These are phyloP conservation scores for Cydia pomonella DNA, from an alignment of 1,140 invertebrate genomes.

Conservation along the genomic window DNA sequence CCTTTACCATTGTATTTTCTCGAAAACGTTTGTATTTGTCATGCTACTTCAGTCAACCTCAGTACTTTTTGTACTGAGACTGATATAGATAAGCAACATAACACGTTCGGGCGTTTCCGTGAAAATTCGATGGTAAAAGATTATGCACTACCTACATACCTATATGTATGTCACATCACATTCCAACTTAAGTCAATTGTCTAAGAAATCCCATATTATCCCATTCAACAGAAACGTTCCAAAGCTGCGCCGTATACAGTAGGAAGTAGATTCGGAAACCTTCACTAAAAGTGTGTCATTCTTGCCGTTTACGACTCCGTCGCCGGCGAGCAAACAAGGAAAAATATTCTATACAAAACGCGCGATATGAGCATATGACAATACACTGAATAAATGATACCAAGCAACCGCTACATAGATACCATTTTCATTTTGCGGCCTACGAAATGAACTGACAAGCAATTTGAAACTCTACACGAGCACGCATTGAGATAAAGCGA, in stretches of 20 bases:
- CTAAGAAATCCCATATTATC: too few species aligned
- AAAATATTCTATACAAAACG: slow-evolving; percentile 17
- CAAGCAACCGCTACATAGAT: not conserved
- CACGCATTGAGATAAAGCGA: slow-evolving; percentile 1
- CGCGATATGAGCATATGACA: slow-evolving; percentile 25
- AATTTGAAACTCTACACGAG: slow-evolving; percentile 10
- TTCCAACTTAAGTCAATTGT: too few species aligned
- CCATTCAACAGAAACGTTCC: not conserved
- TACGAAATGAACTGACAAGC: not conserved
- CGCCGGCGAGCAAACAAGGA: slow-evolving; percentile 18
- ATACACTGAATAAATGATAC: slow-evolving; percentile 30
- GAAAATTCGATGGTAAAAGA: too few species aligned
- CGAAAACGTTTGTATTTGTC: too few species aligned
- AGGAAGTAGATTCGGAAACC: not conserved
- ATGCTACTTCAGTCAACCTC: too few species aligned
- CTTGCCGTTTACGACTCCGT: slow-evolving; percentile 8
- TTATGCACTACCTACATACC: too few species aligned
- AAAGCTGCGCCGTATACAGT: not conserved
- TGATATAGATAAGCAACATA: too few species aligned
- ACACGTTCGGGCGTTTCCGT: too few species aligned
- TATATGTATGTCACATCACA: too few species aligned
- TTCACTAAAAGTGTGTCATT: slow-evolving; percentile 18
- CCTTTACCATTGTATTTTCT: too few species aligned
- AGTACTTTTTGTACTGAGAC: too few species aligned
- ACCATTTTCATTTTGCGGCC: slow-evolving; percentile 22